A percentile compares a stretch with the other conserved stretches of the same genome.
These are phyloP conservation scores for Phaethornis superciliosus DNA, from an alignment of 2,113 vertebrate genomes.

Conservation along the genomic window DNA sequence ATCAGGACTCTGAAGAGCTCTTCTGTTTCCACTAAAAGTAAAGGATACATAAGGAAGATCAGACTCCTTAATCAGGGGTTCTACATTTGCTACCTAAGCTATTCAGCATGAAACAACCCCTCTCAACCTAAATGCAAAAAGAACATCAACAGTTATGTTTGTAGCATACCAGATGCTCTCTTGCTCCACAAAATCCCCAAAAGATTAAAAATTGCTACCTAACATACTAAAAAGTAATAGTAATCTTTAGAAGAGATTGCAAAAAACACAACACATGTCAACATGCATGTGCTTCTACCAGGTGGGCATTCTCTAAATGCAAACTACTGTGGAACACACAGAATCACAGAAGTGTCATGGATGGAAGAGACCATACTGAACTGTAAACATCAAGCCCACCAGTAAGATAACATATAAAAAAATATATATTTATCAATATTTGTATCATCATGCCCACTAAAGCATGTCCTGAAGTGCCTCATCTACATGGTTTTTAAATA, in stretches of 20 bases:
- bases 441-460: no score
- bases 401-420: no score
- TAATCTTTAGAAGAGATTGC: not conserved
- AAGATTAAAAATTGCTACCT: not conserved
- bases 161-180: not conserved
- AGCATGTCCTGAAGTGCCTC: no score
- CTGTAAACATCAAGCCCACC: no score
- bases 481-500: no score
- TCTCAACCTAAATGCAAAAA: not conserved
- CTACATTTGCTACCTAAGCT: not conserved
- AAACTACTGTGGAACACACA: not conserved
- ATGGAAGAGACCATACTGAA: no score
- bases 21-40: not conserved
- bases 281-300: not conserved
- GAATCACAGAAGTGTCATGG: no score
- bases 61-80: not conserved
- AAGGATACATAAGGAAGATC: not conserved
- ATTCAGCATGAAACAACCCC: not conserved
- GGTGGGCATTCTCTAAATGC: not conserved
- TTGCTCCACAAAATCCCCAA: not conserved
- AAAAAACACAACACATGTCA: not conserved
- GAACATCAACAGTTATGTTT: not conserved
- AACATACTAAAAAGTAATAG: not conserved
- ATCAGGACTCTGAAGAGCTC: not conserved
- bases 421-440: no score